A percentile compares a stretch with the other conserved stretches of the same genome.
These are phyloP conservation scores for Oryzias javanicus DNA, from an alignment of 2,113 vertebrate species.

Conservation along the genomic window DNA sequence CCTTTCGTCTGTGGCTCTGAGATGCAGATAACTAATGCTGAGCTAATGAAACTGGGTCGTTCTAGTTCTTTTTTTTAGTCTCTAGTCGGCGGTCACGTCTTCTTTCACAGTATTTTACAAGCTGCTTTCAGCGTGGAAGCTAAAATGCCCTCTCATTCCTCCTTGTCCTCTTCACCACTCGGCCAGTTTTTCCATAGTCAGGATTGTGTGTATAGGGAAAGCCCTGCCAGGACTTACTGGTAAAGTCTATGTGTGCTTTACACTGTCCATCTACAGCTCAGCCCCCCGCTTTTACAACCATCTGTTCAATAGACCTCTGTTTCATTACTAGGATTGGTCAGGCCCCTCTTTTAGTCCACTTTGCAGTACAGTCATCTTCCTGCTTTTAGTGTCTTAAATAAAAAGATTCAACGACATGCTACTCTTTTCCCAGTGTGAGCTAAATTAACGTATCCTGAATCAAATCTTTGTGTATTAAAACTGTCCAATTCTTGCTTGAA, in stretches of 20 bases:
- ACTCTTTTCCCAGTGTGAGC: background rate
- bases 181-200: slow-evolving; percentile 67
- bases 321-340: slow-evolving; percentile 30
- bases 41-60: slow-evolving; percentile 39
- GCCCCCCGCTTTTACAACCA: slow-evolving; percentile 65
- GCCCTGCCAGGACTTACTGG: slow-evolving; percentile 64
- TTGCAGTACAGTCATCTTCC: slow-evolving; percentile 12
- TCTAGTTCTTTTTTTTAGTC: slow-evolving; percentile 44
- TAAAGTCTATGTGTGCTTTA: slow-evolving; percentile 65
- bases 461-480: background rate
- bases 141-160: slow-evolving; percentile 70
- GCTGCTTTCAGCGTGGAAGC: slow-evolving; percentile 71
- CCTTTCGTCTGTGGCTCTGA: background rate
- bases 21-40: slow-evolving; percentile 24
- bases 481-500: no score
- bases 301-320: slow-evolving; percentile 53
- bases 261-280: slow-evolving; percentile 61
- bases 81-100: background rate
- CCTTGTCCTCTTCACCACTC: slow-evolving; percentile 54
- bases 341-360: slow-evolving; percentile 29
- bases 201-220: slow-evolving; percentile 60
- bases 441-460: background rate
- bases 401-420: background rate
- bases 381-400: background rate
- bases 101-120: slow-evolving; percentile 38